phyloP scores from a whole-genome alignment of 1,140 invertebrate species.

The Drosophila tristis region DNA sequence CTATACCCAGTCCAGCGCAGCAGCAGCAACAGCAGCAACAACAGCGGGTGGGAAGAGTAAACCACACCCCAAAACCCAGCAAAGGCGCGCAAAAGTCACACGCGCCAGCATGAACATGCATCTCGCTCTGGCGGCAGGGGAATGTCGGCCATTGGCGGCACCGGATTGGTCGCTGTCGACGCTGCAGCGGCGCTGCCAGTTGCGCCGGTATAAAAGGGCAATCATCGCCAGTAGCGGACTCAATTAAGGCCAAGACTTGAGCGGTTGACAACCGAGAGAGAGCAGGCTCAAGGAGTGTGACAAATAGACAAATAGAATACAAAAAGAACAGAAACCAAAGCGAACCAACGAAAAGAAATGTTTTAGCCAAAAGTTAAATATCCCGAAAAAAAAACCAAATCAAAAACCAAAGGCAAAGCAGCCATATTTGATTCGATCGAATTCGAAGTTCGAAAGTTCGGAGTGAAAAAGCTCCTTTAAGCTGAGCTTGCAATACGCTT shows the following conservation, averaged over 20 bases:
- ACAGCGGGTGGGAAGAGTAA: slow-evolving; percentile 6
- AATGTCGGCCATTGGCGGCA: slow-evolving; percentile 58
- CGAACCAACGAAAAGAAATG: slow-evolving; percentile 22
- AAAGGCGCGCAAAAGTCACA: slow-evolving; percentile 57
- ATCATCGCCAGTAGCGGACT: slow-evolving; percentile 79
- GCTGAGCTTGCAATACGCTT: not conserved
- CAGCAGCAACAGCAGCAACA: not conserved
- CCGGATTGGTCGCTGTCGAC: slow-evolving; percentile 68
- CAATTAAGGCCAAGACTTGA: slow-evolving; percentile 81
- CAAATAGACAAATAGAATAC: slow-evolving; percentile 6
- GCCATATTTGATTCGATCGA: slow-evolving; percentile 56
- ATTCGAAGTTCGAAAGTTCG: slow-evolving; percentile 63
- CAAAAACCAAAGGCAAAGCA: slow-evolving; percentile 28
- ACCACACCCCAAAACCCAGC: slow-evolving; percentile 43
- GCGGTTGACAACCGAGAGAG: slow-evolving; percentile 47
- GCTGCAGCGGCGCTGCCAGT: slow-evolving; percentile 49
- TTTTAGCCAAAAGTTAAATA: slow-evolving; percentile 69
- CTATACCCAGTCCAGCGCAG: slow-evolving; percentile 10
- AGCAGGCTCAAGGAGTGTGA: slow-evolving; percentile 38
- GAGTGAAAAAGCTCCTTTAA: slow-evolving; percentile 33
- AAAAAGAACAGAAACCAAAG: slow-evolving; percentile 13
- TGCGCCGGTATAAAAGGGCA: slow-evolving; percentile 84
- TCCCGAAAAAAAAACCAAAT: slow-evolving; percentile 39
- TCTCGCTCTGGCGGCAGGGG: slow-evolving; percentile 23
- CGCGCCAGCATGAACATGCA: slow-evolving; percentile 66